Percentiles rank a stretch among this genome's conserved stretches.
These are phyloP conservation scores for Melipona bicolor DNA, from an alignment of 2,888 invertebrate genomes.

Conservation along the genomic window DNA sequence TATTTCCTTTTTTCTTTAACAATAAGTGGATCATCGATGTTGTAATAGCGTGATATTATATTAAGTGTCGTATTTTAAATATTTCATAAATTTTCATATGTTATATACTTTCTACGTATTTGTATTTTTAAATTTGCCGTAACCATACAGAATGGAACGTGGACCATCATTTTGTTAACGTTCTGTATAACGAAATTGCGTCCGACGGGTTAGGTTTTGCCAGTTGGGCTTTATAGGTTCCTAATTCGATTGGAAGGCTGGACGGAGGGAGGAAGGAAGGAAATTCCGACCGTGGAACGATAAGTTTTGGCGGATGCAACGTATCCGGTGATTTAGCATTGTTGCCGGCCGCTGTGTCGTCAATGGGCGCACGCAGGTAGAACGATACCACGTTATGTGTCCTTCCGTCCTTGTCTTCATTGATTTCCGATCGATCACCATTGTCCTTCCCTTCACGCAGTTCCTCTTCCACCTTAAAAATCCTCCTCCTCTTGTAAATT, in stretches of 20 bases:
- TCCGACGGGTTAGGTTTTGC: neutral
- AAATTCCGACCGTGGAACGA: slow-evolving; percentile 73
- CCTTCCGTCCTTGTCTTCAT: slow-evolving; percentile 45
- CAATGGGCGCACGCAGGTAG: slow-evolving; percentile 79
- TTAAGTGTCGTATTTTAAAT: too few species aligned
- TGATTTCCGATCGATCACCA: slow-evolving; percentile 51
- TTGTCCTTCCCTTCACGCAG: neutral
- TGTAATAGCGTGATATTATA: too few species aligned
- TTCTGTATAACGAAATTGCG: neutral
- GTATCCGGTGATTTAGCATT: slow-evolving; percentile 82
- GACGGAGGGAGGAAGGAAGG: slow-evolving; percentile 46
- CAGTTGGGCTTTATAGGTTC: neutral
- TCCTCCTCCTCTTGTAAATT: neutral
- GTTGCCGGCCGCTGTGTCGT: slow-evolving; percentile 72
- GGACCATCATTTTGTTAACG: neutral
- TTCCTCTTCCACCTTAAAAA: neutral
- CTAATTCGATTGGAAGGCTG: slow-evolving; percentile 1
- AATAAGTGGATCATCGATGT: too few species aligned
- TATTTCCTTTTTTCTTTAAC: too few species aligned
- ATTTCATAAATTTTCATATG: too few species aligned
- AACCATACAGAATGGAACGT: neutral
- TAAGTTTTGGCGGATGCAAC: slow-evolving; percentile 81
- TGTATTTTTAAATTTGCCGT: too few species aligned
- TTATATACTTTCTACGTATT: too few species aligned
- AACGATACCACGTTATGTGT: slow-evolving; percentile 65